Conservation (phyloP, 2,888 invertebrate genomes). For the Rotaria magnacalcarata region DNA sequence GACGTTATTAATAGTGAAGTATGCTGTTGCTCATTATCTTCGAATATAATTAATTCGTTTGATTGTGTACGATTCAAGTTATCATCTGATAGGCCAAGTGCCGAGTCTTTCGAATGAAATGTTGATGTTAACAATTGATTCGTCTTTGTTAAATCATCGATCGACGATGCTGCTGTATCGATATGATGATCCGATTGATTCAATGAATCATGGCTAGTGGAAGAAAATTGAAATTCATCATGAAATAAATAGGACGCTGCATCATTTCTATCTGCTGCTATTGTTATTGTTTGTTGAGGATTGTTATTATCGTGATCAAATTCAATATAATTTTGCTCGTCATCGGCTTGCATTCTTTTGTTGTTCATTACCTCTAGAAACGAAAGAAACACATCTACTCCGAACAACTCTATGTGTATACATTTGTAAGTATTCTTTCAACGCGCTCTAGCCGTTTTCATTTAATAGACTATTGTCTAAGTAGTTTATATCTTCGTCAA, state of each 20-base stretch:
- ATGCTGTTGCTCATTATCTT: not conserved
- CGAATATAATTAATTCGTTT: not conserved
- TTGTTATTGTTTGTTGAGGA: not conserved
- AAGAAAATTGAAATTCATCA: not conserved
- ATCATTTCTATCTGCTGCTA: not conserved
- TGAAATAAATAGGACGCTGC: not conserved
- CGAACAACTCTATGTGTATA: not conserved
- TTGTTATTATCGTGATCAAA: not conserved
- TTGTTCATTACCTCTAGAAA: not conserved
- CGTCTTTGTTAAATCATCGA: not conserved
- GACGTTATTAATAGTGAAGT: not conserved
- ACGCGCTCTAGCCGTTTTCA: not conserved
- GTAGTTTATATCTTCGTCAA: not conserved
- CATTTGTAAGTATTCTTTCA: not conserved
- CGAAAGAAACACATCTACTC: not conserved
- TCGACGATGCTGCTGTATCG: not conserved
- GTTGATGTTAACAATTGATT: not conserved
- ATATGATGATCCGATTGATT: not conserved
- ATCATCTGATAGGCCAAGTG: constrained; percentile 26
- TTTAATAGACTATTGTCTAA: not conserved
- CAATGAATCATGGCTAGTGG: constrained; percentile 13
- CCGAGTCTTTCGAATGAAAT: constrained; percentile 20
- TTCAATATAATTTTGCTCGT: not conserved
- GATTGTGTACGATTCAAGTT: not conserved
- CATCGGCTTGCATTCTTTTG: not conserved